Percentiles rank a stretch among this genome's conserved stretches.
Evolutionary conservation across 2,797 vertebrate species (phyloP).

Genomic region (Xenops minutus): DNA sequence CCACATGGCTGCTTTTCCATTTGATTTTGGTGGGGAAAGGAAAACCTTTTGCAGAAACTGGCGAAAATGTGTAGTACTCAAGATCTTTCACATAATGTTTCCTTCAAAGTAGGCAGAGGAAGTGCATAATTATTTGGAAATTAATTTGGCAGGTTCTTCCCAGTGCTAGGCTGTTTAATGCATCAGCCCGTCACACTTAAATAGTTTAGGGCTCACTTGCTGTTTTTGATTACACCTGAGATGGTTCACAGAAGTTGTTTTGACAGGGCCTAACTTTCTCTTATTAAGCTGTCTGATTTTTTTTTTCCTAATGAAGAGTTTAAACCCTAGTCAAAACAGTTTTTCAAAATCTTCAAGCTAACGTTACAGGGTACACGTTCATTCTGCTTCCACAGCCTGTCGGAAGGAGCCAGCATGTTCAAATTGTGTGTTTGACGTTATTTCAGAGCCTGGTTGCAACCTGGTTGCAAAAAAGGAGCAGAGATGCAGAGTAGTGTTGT

Average conservation of each 20-base stretch:
- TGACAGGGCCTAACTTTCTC: constrained; percentile 28
- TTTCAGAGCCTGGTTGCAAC: neutral
- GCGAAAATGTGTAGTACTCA: neutral
- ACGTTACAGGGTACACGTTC: fast-evolving
- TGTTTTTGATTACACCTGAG: neutral
- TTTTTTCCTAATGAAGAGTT: neutral
- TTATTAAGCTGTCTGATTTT: neutral
- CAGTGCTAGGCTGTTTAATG: neutral
- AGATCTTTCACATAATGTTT: neutral
- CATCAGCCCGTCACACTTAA: neutral
- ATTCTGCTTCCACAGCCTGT: neutral
- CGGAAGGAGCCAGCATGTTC: neutral
- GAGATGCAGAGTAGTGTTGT: neutral
- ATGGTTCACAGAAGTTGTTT: constrained; percentile 10
- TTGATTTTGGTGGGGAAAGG: neutral
- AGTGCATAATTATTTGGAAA: constrained; percentile 25
- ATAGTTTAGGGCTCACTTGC: constrained; percentile 14
- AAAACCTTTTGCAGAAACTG: neutral
- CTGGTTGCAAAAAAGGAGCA: neutral
- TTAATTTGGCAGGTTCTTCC: constrained; percentile 25
- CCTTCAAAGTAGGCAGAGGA: neutral
- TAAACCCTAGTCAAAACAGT: constrained; percentile 1
- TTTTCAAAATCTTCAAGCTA: neutral
- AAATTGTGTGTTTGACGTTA: neutral
- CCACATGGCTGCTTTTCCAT: neutral